A percentile compares a stretch with the other conserved stretches of the same genome.
Evolutionary conservation across 2,113 vertebrate species (phyloP).

Genomic region (Taxidea taxus): DNA sequence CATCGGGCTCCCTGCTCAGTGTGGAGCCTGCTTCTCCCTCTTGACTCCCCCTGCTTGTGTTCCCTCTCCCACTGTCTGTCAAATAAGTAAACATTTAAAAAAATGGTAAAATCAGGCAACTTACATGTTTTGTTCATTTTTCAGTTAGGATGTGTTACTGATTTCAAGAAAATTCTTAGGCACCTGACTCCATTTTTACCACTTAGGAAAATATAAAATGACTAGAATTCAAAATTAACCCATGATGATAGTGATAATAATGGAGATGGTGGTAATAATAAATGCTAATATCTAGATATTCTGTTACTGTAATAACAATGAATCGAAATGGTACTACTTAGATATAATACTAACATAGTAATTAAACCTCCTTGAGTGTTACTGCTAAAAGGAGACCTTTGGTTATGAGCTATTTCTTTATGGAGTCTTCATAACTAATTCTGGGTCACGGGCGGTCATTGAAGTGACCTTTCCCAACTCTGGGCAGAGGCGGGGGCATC

Average conservation of each 20-base stretch:
- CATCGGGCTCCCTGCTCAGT: too few species aligned
- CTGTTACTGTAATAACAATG: background rate
- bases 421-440: background rate
- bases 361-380: background rate
- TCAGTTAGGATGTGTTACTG: background rate
- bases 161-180: background rate
- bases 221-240: background rate
- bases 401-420: background rate
- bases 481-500: background rate
- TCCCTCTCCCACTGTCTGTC: too few species aligned
- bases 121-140: background rate
- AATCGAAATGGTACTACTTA: background rate
- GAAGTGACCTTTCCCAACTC: background rate
- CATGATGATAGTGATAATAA: background rate
- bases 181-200: background rate
- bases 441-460: background rate
- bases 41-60: too few species aligned
- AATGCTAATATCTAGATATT: background rate
- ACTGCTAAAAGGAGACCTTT: background rate
- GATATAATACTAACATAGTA: background rate
- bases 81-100: too few species aligned
- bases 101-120: background rate
- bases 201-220: slow-evolving; percentile 11
- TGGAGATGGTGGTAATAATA: background rate
- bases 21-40: too few species aligned